Evolutionary conservation across 2,113 vertebrate species (phyloP).

Genomic region (Scatophagus argus): DNA sequence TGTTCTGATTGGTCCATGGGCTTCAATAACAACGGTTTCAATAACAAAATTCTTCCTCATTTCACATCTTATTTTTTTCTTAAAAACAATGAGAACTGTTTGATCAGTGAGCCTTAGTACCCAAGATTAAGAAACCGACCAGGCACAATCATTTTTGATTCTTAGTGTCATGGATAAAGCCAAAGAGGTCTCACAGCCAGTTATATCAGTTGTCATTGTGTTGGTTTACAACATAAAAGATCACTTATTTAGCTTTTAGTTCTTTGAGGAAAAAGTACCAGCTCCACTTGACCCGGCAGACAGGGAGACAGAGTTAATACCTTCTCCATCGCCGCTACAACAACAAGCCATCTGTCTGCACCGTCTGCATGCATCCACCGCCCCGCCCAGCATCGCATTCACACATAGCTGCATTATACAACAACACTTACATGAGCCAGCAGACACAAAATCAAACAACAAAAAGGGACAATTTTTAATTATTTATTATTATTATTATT

Average conservation of each 20-base stretch:
- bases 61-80: not conserved
- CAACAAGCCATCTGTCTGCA: conserved; percentile 51
- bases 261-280: not conserved
- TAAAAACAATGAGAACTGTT: not conserved
- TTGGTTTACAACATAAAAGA: not conserved
- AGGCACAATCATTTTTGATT: not conserved
- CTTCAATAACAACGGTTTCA: not conserved
- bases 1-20: not conserved
- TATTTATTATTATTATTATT: too few relatives aligned
- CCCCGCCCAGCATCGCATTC: not conserved
- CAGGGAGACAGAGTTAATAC: conserved; percentile 7
- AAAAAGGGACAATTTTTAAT: conserved; percentile 11
- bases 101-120: not conserved
- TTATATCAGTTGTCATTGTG: too few relatives aligned
- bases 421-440: not conserved
- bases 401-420: not conserved
- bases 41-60: not conserved
- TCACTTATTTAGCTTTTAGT: not conserved
- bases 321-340: not conserved
- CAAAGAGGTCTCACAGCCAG: not conserved
- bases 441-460: not conserved
- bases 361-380: conserved; percentile 19
- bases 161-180: not conserved
- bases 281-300: not conserved
- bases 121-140: not conserved